Conservation (phyloP, 2,797 vertebrate genomes). For the Tapera naevia region DNA sequence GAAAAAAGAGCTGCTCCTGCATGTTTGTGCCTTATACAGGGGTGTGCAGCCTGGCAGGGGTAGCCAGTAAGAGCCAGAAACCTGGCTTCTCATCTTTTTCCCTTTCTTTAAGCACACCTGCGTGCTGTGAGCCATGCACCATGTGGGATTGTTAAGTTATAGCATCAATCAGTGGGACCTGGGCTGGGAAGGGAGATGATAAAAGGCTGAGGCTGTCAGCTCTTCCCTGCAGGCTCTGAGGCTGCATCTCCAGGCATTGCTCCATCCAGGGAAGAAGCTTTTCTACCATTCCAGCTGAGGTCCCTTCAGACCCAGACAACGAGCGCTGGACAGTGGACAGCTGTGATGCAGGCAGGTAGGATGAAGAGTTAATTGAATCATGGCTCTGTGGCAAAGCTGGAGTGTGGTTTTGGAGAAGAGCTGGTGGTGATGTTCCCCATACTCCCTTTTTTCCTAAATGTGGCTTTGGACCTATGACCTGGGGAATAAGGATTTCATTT, state of each 20-base stretch:
- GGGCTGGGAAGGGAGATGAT: background rate
- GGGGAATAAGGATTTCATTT: too few relatives aligned
- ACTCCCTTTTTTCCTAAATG: background rate
- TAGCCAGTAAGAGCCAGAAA: background rate
- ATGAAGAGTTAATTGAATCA: accelerated
- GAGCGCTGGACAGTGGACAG: background rate
- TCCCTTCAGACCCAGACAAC: background rate
- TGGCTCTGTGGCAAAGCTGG: too few relatives aligned
- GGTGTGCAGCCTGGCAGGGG: background rate
- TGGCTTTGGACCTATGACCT: background rate
- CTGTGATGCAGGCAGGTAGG: background rate
- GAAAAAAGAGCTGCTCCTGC: background rate
- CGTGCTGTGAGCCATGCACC: background rate
- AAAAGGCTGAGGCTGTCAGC: background rate
- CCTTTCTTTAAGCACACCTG: background rate
- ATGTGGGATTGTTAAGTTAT: background rate
- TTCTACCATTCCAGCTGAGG: background rate
- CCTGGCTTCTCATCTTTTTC: too few relatives aligned
- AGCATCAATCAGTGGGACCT: background rate
- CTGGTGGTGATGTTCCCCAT: background rate
- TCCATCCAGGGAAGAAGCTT: accelerated
- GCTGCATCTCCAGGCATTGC: accelerated
- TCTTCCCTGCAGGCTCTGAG: accelerated
- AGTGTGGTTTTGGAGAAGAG: background rate
- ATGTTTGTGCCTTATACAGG: background rate